Conservation (phyloP, 1,140 invertebrate species). For the Kradibia gibbosae region DNA sequence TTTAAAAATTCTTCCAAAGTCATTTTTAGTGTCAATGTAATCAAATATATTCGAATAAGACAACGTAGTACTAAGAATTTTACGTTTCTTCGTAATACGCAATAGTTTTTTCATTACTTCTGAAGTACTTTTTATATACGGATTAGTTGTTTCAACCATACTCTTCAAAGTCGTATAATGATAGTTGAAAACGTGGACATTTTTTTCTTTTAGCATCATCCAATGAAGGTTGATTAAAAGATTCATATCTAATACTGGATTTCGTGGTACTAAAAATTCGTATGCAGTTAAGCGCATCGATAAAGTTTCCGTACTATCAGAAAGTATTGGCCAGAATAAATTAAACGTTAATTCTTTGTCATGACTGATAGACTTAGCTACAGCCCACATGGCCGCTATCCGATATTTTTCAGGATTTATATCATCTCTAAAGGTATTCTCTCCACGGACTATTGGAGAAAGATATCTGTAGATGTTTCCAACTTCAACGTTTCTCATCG, state of each 20-base stretch:
- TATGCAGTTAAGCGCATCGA: conserved; percentile 66
- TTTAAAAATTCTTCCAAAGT: conserved; percentile 54
- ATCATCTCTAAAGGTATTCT: conserved; percentile 42
- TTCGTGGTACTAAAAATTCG: conserved; percentile 62
- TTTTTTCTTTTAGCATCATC: conserved; percentile 65
- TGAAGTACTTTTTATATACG: conserved; percentile 57
- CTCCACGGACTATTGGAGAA: conserved; percentile 57
- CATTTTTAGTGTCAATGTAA: conserved; percentile 59
- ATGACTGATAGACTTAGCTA: conserved; percentile 2
- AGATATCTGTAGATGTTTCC: conserved; percentile 54
- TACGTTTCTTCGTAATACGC: conserved; percentile 55
- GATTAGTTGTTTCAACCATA: conserved; percentile 61
- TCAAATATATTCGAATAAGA: conserved; percentile 55
- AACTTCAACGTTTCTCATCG: conserved; percentile 59
- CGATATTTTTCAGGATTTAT: conserved; percentile 2
- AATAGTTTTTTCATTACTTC: conserved; percentile 60
- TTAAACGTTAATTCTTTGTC: conserved; percentile 53
- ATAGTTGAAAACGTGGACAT: conserved; percentile 68
- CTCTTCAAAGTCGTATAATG: conserved; percentile 66
- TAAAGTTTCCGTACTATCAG: conserved; percentile 58
- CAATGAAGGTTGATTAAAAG: conserved; percentile 66
- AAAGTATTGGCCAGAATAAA: conserved; percentile 69
- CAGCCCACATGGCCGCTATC: conserved; percentile 19
- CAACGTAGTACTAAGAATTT: conserved; percentile 46
- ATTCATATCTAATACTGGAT: conserved; percentile 57